Evolutionary conservation across 2,888 invertebrate species (phyloP), one percentile per base, ranked within the genome.

Genomic region (Dryobota labecula): DNA sequence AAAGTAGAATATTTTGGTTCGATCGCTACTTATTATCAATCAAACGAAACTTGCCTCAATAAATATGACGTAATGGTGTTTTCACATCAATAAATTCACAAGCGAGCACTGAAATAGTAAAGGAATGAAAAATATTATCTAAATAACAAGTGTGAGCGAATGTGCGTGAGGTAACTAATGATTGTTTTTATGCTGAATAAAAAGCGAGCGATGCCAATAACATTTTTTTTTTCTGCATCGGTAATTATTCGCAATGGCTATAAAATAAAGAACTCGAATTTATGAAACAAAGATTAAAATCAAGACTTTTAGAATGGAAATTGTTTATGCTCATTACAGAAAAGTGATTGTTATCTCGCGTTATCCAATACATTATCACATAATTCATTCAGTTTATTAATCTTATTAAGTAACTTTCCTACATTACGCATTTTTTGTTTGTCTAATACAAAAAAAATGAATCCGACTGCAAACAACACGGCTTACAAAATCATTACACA

Each of bases 111-210:
- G 94, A 88, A 94, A 94, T 86, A 70, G 84, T 86, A 91, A 89
- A 92, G 93, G 92, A 92, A 94, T 93, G 93, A 93, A 91, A 92
- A 92, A 91, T 91, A 92, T 91, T 87, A 86, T 80, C 82, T 80
- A 77, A 71, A 64, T 73, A 68, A 72, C 80, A 71, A 65, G 60
- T 51, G 60, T 54, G 64, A 64, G 57, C 27, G 51, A 60, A 53
- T 60, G 41, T 61, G 51, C 66, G 57, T 76, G 71, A 24, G 47
- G 63, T 68, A 81, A 76, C 77, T 62, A 74, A 66, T 71, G 13
- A 45, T 33, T 51, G 60, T 30, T 69, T 72, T 80, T 69, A 33
- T 33, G 33, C 30, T 36, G 57, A 41, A 36, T 54, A 51, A 73
- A 82, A 72, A 72, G 53, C 20, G 45, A 69, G 43, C 56, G 56